Evolutionary conservation across 2,113 vertebrate species (phyloP), one percentile per base, ranked within the genome.

Genomic region (Sciurus niger): DNA sequence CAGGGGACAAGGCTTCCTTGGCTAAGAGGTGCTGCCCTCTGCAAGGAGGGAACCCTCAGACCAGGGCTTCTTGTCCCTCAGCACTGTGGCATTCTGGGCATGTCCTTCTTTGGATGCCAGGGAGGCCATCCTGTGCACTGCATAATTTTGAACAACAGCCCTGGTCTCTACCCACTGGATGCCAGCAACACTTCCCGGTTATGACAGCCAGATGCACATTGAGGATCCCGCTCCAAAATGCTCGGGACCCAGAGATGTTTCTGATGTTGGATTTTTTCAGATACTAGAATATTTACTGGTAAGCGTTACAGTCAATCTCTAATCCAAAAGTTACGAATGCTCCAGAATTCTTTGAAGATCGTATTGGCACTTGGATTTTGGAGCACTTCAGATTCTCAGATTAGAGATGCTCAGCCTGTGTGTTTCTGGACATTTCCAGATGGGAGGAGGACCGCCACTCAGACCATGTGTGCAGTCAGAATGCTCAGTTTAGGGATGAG

Each of bases 1-100:
- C 2, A 6, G 2, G 1, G 32, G 70, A 9, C 8, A 0, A 22
- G 18, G 17, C 4, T 46, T 7, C 14, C 5, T 7, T 4, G 32
- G 17, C 28, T 34, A 46, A 34, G 46, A 82, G 67, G 46, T 16
- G 3, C 30, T 46, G 16, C 37, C 18, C 12, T 8, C 8, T 13
- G 22, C 37, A 2, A 22, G 22, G 40, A 7, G 0, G 1, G 78
- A 48, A 37, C 3, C 46, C 74, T 40, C 20, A 46, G 6, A 22
- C 40, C 20, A 20, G n/a, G 22, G 4, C 8, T 13, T 85, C 37
- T 46, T 16, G 53, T 4, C 46, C 51, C 28, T 46, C 32, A 1
- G 4, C 46, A 9, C 22, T 18, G 1, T 17, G 34, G 28, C 16
- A 1, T 77, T 24, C 43, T 14, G 60, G 55, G 48, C 16, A 4